Conservation (phyloP, 2,113 vertebrate genomes). For the Nyctibius bracteatus region DNA sequence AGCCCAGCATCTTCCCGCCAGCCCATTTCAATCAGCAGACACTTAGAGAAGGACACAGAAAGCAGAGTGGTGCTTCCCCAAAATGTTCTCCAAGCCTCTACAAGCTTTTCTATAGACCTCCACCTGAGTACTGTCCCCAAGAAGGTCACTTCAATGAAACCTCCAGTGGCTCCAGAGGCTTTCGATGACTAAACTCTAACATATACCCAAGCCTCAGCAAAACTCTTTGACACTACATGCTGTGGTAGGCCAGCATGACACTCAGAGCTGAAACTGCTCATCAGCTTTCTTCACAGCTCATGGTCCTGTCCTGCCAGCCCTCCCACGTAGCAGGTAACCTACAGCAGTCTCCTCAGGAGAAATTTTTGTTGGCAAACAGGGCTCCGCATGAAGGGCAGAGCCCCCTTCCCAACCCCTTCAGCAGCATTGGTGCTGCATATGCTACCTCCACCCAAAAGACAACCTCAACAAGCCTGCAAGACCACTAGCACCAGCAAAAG, state of each 20-base stretch:
- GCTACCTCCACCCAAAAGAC: not conserved
- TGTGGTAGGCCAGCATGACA: not conserved
- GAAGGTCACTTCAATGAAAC: not conserved
- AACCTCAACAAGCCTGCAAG: not conserved
- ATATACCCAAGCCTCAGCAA: not conserved
- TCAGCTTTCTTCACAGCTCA: not conserved
- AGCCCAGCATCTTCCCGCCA: not conserved
- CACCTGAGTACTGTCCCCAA: accelerated
- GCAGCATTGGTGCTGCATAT: accelerated
- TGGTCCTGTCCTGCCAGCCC: not conserved
- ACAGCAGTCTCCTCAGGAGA: not conserved
- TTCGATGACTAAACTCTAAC: not conserved
- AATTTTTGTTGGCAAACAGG: not conserved
- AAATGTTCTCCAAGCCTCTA: not conserved
- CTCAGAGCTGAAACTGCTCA: not conserved
- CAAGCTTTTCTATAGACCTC: accelerated
- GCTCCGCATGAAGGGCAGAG: not conserved
- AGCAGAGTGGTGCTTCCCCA: not conserved
- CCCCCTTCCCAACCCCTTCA: not conserved
- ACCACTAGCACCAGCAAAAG: not conserved
- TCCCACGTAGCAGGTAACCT: not conserved
- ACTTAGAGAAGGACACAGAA: not conserved
- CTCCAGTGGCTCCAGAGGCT: not conserved
- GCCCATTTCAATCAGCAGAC: not conserved
- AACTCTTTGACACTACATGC: not conserved